These are phyloP conservation scores for Malurus elegans DNA, from an alignment of 2,113 vertebrate species.

Conservation along the genomic window DNA sequence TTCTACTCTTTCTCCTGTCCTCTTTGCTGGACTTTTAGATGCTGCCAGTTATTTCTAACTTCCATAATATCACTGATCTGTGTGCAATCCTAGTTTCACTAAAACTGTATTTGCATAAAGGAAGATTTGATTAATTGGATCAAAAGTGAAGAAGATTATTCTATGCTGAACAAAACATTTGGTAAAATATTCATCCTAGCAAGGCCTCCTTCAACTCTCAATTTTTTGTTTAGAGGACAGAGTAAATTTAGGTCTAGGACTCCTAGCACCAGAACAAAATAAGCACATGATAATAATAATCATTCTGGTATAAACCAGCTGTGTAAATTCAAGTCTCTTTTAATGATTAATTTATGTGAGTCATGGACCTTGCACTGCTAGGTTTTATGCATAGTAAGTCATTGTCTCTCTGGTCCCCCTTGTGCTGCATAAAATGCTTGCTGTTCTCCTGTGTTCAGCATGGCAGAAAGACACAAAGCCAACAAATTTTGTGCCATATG, in stretches of 20 bases:
- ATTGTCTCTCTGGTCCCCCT: neutral
- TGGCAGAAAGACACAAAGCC: neutral
- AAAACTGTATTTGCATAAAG: neutral
- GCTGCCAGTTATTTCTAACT: neutral
- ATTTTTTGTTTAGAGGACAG: neutral
- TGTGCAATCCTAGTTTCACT: neutral
- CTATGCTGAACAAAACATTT: neutral
- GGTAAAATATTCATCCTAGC: neutral
- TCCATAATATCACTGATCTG: neutral
- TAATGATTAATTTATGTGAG: neutral
- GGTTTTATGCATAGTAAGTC: neutral
- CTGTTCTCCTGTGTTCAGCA: neutral
- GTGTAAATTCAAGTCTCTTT: neutral
- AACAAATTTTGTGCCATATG: neutral
- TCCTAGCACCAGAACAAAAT: neutral
- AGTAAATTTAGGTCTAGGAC: slow-evolving; percentile 1
- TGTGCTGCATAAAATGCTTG: neutral
- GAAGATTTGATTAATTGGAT: neutral
- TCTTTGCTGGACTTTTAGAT: neutral
- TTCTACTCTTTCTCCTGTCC: neutral
- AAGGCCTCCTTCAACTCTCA: neutral
- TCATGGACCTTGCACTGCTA: neutral
- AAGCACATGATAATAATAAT: neutral
- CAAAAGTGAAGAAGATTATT: neutral
- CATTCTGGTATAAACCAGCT: neutral